Evolutionary conservation across 2,113 vertebrate genomes (phyloP).

Genomic region (Addax nasomaculatus): DNA sequence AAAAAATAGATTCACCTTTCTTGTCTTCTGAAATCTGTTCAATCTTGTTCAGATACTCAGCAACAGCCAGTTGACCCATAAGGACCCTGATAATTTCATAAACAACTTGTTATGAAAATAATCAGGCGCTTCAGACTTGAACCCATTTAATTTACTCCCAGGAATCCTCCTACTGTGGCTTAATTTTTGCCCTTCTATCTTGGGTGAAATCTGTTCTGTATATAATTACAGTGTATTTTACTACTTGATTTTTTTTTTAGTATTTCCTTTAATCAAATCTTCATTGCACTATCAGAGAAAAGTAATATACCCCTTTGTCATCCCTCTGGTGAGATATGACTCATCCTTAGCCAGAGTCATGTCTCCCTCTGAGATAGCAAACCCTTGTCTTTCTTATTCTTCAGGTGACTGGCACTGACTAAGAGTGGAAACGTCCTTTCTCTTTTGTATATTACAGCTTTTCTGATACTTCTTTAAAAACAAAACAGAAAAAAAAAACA

Average conservation of each 20-base stretch:
- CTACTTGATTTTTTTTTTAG: not conserved
- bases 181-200: not conserved
- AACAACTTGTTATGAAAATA: constrained; percentile 7
- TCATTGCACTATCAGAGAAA: not conserved
- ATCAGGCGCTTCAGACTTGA: not conserved
- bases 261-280: not conserved
- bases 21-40: not conserved
- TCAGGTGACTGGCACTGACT: not conserved
- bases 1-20: not conserved
- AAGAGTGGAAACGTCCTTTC: not conserved
- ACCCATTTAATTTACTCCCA: not conserved
- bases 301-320: not conserved
- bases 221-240: not conserved
- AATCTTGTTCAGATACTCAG: not conserved
- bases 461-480: not conserved
- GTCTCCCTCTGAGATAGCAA: not conserved
- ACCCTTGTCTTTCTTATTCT: not conserved
- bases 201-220: not conserved
- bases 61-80: not conserved
- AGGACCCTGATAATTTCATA: constrained; percentile 13
- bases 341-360: not conserved
- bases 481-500: not conserved
- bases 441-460: not conserved
- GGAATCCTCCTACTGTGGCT: not conserved
- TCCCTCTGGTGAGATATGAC: not conserved